These are phyloP conservation scores for Heptranchias perlo DNA, from an alignment of 2,113 vertebrate genomes.

Conservation along the genomic window DNA sequence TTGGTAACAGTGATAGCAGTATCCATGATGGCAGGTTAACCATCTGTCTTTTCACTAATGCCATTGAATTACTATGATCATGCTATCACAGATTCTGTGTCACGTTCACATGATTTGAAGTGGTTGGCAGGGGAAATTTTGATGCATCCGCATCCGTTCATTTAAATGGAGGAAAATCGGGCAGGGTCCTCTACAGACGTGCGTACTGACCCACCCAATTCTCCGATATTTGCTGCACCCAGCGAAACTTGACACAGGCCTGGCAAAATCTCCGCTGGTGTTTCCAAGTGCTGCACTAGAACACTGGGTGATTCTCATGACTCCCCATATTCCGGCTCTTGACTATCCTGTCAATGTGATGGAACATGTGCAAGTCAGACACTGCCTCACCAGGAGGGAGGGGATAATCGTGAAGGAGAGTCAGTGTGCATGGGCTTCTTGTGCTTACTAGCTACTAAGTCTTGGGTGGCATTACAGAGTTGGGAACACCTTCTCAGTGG, in stretches of 20 bases:
- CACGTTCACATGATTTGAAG: too few relatives aligned
- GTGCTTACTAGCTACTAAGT: not conserved
- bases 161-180: too few relatives aligned
- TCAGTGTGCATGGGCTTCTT: not conserved
- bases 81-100: too few relatives aligned
- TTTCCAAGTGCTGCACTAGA: not conserved
- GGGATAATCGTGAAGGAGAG: not conserved
- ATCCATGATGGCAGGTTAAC: too few relatives aligned
- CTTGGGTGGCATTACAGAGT: not conserved
- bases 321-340: not conserved
- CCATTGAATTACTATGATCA: too few relatives aligned
- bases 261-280: not conserved
- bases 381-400: not conserved
- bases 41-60: not conserved
- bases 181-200: too few relatives aligned
- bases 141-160: too few relatives aligned
- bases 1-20: not conserved
- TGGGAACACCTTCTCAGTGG: not conserved
- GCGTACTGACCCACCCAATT: too few relatives aligned
- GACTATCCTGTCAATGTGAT: not conserved
- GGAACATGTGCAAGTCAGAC: not conserved
- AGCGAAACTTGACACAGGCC: not conserved
- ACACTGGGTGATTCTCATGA: not conserved
- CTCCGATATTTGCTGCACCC: not conserved
- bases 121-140: too few relatives aligned